These are phyloP conservation scores for Eupeodes luniger DNA, from an alignment of 2,888 invertebrate genomes.

Conservation along the genomic window DNA sequence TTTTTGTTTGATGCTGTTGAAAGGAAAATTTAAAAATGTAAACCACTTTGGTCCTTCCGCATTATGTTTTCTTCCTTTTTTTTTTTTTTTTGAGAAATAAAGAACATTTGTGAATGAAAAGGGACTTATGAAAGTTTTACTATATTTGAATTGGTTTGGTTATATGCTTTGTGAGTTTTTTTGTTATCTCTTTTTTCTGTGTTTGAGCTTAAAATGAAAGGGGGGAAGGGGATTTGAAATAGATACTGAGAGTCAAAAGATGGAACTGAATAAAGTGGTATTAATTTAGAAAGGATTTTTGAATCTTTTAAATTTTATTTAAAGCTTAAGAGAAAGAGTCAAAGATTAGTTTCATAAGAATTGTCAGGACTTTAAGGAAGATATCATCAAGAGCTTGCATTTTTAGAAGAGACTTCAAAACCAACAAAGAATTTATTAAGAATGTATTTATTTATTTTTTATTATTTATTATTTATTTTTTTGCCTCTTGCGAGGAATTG, in stretches of 20 bases:
- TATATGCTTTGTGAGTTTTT: constrained; percentile 22
- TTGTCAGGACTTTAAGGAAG: too few relatives aligned
- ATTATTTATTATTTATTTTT: too few relatives aligned
- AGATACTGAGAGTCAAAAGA: neutral
- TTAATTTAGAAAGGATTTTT: neutral
- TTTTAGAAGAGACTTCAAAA: too few relatives aligned
- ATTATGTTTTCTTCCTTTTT: constrained; percentile 24
- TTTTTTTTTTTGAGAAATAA: constrained; percentile 15
- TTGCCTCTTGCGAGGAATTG: too few relatives aligned
- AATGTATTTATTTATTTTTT: too few relatives aligned
- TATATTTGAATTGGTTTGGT: constrained; percentile 48
- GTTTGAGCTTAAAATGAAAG: neutral
- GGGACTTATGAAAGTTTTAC: constrained; percentile 66
- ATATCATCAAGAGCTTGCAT: too few relatives aligned
- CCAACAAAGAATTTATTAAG: too few relatives aligned
- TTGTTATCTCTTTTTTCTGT: neutral
- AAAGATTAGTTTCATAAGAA: too few relatives aligned
- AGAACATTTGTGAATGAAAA: constrained; percentile 61
- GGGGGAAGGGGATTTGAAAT: neutral
- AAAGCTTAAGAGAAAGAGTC: neutral
- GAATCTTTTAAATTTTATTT: neutral
- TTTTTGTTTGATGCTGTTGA: constrained; percentile 44
- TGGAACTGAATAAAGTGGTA: constrained; percentile 8
- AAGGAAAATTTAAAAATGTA: constrained; percentile 75
- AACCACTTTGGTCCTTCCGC: constrained; percentile 65